These are phyloP conservation scores for Vanessa atalanta DNA, from an alignment of 1,140 invertebrate genomes.

Conservation along the genomic window DNA sequence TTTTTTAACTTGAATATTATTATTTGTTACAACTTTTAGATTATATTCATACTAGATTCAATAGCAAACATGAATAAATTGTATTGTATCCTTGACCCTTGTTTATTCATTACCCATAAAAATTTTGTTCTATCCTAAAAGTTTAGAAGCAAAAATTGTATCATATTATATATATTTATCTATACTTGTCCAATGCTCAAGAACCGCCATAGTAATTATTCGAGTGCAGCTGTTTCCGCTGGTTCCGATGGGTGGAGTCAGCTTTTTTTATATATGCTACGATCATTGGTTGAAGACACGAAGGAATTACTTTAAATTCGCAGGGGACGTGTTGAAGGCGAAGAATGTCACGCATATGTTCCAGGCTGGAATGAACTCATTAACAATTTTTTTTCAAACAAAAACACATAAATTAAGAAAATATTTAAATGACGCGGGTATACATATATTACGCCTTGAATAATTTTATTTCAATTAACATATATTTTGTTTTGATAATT, in stretches of 20 bases:
- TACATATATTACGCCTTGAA: background rate
- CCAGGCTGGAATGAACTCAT: constrained; percentile 53
- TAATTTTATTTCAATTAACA: background rate
- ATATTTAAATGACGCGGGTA: background rate
- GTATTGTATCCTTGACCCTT: too few species aligned
- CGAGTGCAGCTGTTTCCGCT: constrained; percentile 76
- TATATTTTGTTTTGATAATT: too few species aligned
- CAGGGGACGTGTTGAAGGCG: constrained; percentile 67
- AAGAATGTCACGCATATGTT: constrained; percentile 77
- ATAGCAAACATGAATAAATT: too few species aligned
- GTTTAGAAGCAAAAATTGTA: constrained; percentile 1
- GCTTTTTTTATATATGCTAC: constrained; percentile 66
- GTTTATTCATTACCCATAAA: too few species aligned
- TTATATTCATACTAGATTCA: too few species aligned
- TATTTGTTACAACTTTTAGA: too few species aligned
- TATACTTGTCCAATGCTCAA: constrained; percentile 59
- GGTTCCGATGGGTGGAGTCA: constrained; percentile 60
- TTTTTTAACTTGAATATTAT: background rate
- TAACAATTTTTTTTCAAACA: constrained; percentile 42
- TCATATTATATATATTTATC: constrained; percentile 36
- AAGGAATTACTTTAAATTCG: constrained; percentile 76
- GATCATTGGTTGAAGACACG: constrained; percentile 69
- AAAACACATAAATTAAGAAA: constrained; percentile 13
- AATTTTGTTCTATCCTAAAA: background rate
- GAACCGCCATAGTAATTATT: constrained; percentile 71